phyloP scores from a whole-genome alignment of 2,113 vertebrate genomes.

The Martes martes region DNA sequence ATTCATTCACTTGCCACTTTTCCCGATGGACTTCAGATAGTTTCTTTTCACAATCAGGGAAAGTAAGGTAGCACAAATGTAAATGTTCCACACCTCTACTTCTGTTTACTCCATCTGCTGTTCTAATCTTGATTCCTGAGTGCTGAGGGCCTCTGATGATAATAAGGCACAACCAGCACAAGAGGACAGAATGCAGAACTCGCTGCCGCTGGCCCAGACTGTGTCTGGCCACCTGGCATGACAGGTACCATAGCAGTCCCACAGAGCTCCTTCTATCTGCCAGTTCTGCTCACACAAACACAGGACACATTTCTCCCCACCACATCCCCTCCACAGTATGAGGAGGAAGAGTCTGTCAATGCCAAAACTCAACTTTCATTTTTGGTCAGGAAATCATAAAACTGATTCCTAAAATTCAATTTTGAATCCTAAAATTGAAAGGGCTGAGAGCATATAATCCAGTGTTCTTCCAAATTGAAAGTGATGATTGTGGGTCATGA shows the following conservation, averaged over 20 bases:
- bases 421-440: neutral
- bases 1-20: neutral
- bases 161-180: neutral
- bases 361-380: neutral
- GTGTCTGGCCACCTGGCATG: neutral
- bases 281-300: neutral
- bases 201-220: neutral
- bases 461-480: neutral
- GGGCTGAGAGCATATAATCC: neutral
- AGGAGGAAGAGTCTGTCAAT: neutral
- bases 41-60: neutral
- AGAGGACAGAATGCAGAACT: neutral
- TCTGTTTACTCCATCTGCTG: neutral
- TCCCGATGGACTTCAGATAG: neutral
- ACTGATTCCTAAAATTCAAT: neutral
- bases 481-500: neutral
- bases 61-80: neutral
- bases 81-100: neutral
- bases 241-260: no score
- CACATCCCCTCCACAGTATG: no score
- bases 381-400: neutral
- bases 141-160: neutral
- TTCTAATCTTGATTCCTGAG: neutral
- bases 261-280: no score
- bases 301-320: rapidly evolving